Conservation (phyloP, 2,888 invertebrate genomes). For the Empis stercorea region DNA sequence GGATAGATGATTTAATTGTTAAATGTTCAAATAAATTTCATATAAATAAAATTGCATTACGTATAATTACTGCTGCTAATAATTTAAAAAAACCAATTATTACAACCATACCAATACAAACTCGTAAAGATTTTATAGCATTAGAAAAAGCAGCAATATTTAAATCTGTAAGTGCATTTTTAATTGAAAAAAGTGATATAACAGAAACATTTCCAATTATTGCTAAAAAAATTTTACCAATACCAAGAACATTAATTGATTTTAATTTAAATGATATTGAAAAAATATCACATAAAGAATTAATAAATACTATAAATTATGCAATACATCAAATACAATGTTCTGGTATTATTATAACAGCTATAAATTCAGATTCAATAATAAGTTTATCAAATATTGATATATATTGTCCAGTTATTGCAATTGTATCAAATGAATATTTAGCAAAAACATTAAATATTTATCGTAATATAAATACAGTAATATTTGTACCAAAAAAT, state of each 20-base stretch:
- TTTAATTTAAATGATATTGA: not conserved
- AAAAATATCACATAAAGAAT: not conserved
- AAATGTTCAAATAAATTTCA: not conserved
- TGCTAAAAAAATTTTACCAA: slow-evolving; percentile 29
- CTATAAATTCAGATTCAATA: slow-evolving; percentile 23
- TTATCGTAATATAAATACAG: slow-evolving; percentile 23
- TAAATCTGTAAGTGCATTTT: slow-evolving; percentile 27
- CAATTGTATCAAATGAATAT: slow-evolving; percentile 14
- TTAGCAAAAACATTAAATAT: slow-evolving; percentile 22
- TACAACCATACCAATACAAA: slow-evolving; percentile 27
- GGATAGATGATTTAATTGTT: slow-evolving; percentile 24
- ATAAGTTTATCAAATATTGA: slow-evolving; percentile 23
- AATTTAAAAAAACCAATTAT: slow-evolving; percentile 26
- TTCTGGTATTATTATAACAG: slow-evolving; percentile 25
- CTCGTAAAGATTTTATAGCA: slow-evolving; percentile 28
- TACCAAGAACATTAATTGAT: slow-evolving; percentile 5
- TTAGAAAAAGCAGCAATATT: slow-evolving; percentile 27
- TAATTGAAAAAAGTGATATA: slow-evolving; percentile 31
- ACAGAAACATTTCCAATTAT: slow-evolving; percentile 30
- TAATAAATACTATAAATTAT: slow-evolving; percentile 24
- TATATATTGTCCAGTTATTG: slow-evolving; percentile 33
- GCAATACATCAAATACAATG: slow-evolving; percentile 30
- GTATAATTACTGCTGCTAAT: slow-evolving; percentile 21
- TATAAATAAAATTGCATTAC: not conserved
- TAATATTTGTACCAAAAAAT: slow-evolving; percentile 17